Conservation (phyloP, 2,888 invertebrate species). For the Agriopis aurantiaria region DNA sequence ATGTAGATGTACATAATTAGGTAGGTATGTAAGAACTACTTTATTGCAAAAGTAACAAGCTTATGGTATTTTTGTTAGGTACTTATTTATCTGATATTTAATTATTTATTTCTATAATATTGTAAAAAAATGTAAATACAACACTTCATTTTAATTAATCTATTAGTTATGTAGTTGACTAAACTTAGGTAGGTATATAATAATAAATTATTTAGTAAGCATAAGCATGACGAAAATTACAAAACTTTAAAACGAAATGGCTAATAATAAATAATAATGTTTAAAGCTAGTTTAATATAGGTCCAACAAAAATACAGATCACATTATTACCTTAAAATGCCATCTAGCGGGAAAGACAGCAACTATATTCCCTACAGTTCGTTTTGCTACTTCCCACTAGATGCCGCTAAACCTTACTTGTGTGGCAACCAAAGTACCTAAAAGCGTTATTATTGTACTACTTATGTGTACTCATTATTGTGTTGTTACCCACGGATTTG, state of each 20-base stretch:
- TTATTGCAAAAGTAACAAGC: too few relatives aligned
- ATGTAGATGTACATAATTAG: background rate
- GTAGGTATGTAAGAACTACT: too few relatives aligned
- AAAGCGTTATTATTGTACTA: too few relatives aligned
- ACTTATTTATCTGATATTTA: background rate
- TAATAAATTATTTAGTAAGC: background rate
- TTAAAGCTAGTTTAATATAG: too few relatives aligned
- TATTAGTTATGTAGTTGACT: background rate
- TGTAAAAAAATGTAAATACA: background rate
- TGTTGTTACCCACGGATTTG: too few relatives aligned
- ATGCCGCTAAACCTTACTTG: background rate
- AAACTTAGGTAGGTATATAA: background rate
- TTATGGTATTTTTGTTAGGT: background rate
- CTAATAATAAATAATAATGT: background rate
- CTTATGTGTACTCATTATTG: too few relatives aligned
- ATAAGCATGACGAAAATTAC: background rate
- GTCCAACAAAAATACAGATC: too few relatives aligned
- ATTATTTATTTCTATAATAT: constrained; percentile 1
- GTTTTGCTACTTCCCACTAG: background rate
- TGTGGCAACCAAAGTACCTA: background rate
- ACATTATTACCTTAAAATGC: background rate
- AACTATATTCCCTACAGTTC: background rate
- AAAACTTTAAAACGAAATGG: background rate
- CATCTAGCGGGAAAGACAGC: background rate
- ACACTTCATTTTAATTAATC: too few relatives aligned